phyloP scores from a whole-genome alignment of 1,140 invertebrate genomes.

The Bicyclus anynana region DNA sequence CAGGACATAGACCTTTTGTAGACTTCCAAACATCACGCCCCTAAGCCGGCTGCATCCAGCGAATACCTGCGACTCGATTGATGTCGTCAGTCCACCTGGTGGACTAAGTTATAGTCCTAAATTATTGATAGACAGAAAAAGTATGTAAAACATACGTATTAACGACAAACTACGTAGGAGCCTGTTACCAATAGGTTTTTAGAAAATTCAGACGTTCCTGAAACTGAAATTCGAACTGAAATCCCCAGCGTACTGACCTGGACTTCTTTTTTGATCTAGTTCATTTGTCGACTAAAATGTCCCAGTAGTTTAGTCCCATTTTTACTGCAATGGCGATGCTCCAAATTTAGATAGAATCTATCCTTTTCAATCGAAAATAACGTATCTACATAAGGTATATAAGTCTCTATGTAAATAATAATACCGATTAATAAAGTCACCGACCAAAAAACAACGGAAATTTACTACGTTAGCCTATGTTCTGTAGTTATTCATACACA shows the following conservation, averaged over 20 bases:
- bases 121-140: no score
- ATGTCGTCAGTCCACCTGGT: no score
- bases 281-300: constrained; percentile 3
- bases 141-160: no score
- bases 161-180: background rate
- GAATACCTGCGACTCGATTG: no score
- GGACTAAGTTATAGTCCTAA: no score
- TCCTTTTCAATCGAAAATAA: background rate
- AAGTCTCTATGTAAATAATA: background rate
- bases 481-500: no score
- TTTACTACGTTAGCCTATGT: no score
- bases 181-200: background rate
- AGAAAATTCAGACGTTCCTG: background rate
- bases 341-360: background rate
- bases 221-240: background rate
- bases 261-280: constrained; percentile 1
- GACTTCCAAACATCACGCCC: no score
- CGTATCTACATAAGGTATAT: no score
- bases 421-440: background rate
- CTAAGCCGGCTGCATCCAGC: no score
- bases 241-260: background rate
- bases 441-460: no score
- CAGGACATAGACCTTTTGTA: no score
- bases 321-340: background rate
- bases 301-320: background rate